Evolutionary conservation across 2,888 invertebrate genomes (phyloP).

Genomic region (Ceraclea dissimilis): DNA sequence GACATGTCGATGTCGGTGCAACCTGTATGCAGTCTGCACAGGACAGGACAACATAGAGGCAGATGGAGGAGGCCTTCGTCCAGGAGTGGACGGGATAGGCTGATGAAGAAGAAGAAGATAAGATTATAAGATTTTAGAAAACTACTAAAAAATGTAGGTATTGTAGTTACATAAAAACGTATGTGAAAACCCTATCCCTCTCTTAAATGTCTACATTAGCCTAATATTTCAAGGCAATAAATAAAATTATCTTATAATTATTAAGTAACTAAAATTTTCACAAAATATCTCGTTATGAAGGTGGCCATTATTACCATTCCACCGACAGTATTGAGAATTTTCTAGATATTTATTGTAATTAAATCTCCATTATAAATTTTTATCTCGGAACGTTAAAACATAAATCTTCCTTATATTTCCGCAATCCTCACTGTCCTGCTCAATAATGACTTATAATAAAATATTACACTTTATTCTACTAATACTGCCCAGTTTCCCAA

Average conservation of each 20-base stretch:
- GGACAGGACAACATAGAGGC: no score
- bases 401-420: neutral
- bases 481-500: no score
- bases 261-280: neutral
- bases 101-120: no score
- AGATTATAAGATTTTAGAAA: no score
- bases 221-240: neutral
- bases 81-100: no score
- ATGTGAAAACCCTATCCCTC: no score
- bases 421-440: neutral
- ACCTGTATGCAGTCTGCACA: no score
- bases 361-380: neutral
- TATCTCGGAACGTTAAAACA: neutral
- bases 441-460: neutral
- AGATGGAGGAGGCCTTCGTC: no score
- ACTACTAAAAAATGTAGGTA: no score
- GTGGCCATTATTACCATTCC: neutral
- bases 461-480: no score
- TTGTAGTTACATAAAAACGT: no score
- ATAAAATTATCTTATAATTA: neutral
- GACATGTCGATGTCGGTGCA: no score
- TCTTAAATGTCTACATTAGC: neutral
- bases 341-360: neutral
- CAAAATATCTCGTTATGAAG: neutral
- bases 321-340: neutral